These are phyloP conservation scores for Pipra filicauda DNA, from an alignment of 2,113 vertebrate species.

Conservation along the genomic window DNA sequence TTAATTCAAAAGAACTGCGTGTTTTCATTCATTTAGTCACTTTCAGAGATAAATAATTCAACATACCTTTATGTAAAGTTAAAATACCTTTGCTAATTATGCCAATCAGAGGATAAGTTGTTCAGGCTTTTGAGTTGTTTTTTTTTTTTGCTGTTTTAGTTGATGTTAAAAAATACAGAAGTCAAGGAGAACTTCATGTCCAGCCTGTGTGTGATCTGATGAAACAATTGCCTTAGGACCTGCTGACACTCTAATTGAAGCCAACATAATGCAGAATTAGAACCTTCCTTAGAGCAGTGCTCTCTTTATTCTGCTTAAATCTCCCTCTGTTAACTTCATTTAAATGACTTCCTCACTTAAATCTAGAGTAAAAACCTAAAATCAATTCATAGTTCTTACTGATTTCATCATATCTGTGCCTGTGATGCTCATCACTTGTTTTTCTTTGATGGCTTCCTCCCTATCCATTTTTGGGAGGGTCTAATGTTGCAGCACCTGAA, in stretches of 20 bases:
- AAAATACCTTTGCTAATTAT: background rate
- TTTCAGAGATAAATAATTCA: background rate
- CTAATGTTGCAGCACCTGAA: conserved; percentile 17
- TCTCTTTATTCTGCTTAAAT: background rate
- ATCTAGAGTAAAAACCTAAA: background rate
- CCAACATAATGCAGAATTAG: background rate
- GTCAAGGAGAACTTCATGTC: background rate
- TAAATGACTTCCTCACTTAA: background rate
- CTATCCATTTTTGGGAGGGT: background rate
- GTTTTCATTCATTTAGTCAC: background rate
- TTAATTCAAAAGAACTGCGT: background rate
- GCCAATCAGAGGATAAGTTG: background rate
- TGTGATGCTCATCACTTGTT: background rate
- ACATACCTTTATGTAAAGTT: background rate
- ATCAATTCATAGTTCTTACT: background rate
- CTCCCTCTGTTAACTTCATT: background rate
- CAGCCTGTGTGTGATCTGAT: background rate
- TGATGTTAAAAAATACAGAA: background rate
- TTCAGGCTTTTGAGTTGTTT: background rate
- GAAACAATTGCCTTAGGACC: conserved; percentile 33
- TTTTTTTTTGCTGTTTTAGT: background rate
- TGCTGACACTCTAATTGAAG: conserved; percentile 1
- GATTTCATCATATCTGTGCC: background rate
- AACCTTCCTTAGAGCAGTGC: background rate
- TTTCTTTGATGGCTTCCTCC: background rate